Evolutionary conservation across 2,113 vertebrate genomes (phyloP).

Genomic region (Pseudorasbora parva): DNA sequence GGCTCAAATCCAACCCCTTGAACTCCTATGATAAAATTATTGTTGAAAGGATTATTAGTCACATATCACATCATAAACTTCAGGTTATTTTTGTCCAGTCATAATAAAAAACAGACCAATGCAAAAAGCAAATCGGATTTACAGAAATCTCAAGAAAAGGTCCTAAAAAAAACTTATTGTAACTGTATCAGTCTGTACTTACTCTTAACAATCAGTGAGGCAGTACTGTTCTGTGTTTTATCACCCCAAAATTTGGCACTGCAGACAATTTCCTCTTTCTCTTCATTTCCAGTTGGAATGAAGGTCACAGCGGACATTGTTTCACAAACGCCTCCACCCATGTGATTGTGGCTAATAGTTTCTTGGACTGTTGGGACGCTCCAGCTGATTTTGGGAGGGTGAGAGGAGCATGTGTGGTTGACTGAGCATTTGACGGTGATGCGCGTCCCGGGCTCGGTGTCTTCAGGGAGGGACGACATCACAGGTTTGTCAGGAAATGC

Average conservation of each 20-base stretch:
- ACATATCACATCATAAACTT: background rate
- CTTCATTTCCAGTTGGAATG: constrained; percentile 59
- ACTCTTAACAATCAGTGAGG: constrained; percentile 60
- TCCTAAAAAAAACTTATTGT: too few species aligned
- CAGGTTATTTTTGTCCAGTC: background rate
- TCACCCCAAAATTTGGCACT: constrained; percentile 59
- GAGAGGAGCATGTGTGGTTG: constrained; percentile 66
- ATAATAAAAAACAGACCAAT: background rate
- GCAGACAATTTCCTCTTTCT: constrained; percentile 55
- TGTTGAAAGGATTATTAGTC: background rate
- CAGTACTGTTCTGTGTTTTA: constrained; percentile 54
- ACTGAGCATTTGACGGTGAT: constrained; percentile 66
- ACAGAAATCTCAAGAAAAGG: background rate
- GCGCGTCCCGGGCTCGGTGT: constrained; percentile 60
- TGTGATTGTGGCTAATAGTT: constrained; percentile 39
- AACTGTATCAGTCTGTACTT: constrained; percentile 1
- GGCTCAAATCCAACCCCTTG: background rate
- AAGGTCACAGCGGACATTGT: constrained; percentile 62
- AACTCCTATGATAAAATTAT: too few species aligned
- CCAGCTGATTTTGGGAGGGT: constrained; percentile 67
- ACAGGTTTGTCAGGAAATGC: constrained; percentile 65
- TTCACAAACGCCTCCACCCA: constrained; percentile 58
- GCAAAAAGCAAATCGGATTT: background rate
- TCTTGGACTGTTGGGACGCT: constrained; percentile 53
- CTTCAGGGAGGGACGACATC: constrained; percentile 60